These are phyloP conservation scores for Scomber scombrus DNA, from an alignment of 2,113 vertebrate genomes.

Conservation along the genomic window DNA sequence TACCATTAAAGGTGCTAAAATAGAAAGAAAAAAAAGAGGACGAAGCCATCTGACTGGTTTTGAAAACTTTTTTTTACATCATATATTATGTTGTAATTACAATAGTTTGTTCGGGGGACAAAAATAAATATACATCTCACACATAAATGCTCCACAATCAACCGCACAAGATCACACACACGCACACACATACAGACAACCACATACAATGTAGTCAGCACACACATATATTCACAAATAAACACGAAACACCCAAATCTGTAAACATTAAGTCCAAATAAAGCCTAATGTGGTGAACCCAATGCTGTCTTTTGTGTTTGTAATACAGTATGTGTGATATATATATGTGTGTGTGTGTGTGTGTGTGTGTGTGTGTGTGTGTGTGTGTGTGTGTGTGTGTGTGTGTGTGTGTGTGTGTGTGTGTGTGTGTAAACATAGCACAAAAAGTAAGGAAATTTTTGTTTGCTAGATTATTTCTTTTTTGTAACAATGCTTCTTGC, in stretches of 20 bases:
- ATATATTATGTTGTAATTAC: conserved; percentile 59
- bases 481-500: too few species aligned
- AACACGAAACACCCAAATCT: conserved; percentile 43
- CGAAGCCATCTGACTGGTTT: conserved; percentile 52
- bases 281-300: conserved; percentile 78
- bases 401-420: too few species aligned
- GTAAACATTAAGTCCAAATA: conserved; percentile 79
- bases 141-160: neutral
- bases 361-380: too few species aligned
- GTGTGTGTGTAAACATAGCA: too few species aligned
- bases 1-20: conserved; percentile 78
- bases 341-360: neutral
- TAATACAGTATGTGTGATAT: neutral
- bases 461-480: too few species aligned
- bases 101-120: conserved; percentile 56
- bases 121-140: conserved; percentile 18
- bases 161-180: neutral
- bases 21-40: conserved; percentile 51
- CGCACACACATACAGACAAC: neutral
- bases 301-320: conserved; percentile 53
- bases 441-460: too few species aligned
- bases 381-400: too few species aligned
- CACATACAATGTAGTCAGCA: neutral
- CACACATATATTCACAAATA: conserved; percentile 18
- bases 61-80: conserved; percentile 48